These are phyloP conservation scores for Enoplosus armatus DNA, from an alignment of 2,797 vertebrate species.

Conservation along the genomic window DNA sequence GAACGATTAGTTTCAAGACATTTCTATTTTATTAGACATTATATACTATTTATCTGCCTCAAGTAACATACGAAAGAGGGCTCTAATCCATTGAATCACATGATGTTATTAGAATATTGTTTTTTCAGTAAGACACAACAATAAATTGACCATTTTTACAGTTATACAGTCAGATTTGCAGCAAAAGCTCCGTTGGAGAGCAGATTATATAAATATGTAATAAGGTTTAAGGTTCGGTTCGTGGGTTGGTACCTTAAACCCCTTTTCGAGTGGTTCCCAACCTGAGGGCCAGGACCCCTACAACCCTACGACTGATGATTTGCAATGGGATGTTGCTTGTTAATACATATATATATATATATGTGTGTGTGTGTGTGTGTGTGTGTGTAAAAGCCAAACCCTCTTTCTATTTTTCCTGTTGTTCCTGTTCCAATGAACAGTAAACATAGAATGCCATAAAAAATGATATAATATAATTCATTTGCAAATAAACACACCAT, in stretches of 20 bases:
- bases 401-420: too few relatives aligned
- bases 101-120: background rate
- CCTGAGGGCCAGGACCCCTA: background rate
- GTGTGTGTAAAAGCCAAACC: too few relatives aligned
- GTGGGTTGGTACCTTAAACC: background rate
- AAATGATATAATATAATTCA: background rate
- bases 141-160: background rate
- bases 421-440: background rate
- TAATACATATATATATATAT: too few relatives aligned
- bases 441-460: background rate
- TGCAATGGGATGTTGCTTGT: too few relatives aligned
- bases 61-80: background rate
- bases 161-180: background rate
- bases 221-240: slow-evolving; percentile 3
- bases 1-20: slow-evolving; percentile 35
- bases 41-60: background rate
- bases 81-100: background rate
- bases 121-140: background rate
- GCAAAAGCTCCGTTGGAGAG: background rate
- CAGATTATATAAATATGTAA: slow-evolving; percentile 18
- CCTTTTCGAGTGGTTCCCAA: background rate
- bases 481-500: slow-evolving; percentile 8
- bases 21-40: slow-evolving; percentile 6
- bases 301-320: too few relatives aligned
- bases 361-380: too few relatives aligned